Conservation (phyloP, 1,140 invertebrate species). For the Ericerus pela region DNA sequence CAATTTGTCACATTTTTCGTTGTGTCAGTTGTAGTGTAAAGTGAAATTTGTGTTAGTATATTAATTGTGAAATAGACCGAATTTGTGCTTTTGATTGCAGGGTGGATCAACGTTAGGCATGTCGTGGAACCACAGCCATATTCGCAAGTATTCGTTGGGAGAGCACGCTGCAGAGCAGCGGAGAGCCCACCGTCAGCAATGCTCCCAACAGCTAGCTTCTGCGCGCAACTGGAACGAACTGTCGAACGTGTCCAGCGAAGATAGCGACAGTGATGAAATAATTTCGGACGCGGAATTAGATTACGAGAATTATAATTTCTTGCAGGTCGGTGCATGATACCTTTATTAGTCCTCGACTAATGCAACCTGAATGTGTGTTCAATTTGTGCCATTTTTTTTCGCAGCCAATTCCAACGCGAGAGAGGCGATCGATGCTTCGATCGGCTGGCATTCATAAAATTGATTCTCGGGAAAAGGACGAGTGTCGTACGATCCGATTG, state of each 20-base stretch:
- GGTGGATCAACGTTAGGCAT: slow-evolving; percentile 94
- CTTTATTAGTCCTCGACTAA: background rate
- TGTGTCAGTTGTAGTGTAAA: background rate
- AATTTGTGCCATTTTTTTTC: slow-evolving; percentile 9
- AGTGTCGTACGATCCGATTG: slow-evolving; percentile 78
- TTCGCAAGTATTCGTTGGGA: slow-evolving; percentile 55
- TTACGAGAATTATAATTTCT: slow-evolving; percentile 82
- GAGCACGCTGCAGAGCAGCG: slow-evolving; percentile 80
- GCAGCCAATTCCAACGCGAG: slow-evolving; percentile 79
- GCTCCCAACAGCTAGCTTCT: slow-evolving; percentile 56
- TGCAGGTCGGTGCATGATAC: slow-evolving; percentile 33
- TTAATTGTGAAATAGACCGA: too few relatives aligned
- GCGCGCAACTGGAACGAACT: slow-evolving; percentile 33
- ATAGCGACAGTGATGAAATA: slow-evolving; percentile 27
- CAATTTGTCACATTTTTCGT: slow-evolving; percentile 5
- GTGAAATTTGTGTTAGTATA: background rate
- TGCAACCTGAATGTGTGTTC: background rate
- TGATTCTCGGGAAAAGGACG: slow-evolving; percentile 83
- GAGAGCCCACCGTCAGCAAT: slow-evolving; percentile 61
- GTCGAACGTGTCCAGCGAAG: slow-evolving; percentile 25
- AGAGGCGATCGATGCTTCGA: slow-evolving; percentile 68
- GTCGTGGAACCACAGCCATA: slow-evolving; percentile 67
- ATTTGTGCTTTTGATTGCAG: slow-evolving; percentile 30
- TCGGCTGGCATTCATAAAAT: slow-evolving; percentile 86
- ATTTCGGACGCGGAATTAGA: slow-evolving; percentile 57